phyloP scores from a whole-genome alignment of 2,113 vertebrate species.

The Brachirus orientalis region DNA sequence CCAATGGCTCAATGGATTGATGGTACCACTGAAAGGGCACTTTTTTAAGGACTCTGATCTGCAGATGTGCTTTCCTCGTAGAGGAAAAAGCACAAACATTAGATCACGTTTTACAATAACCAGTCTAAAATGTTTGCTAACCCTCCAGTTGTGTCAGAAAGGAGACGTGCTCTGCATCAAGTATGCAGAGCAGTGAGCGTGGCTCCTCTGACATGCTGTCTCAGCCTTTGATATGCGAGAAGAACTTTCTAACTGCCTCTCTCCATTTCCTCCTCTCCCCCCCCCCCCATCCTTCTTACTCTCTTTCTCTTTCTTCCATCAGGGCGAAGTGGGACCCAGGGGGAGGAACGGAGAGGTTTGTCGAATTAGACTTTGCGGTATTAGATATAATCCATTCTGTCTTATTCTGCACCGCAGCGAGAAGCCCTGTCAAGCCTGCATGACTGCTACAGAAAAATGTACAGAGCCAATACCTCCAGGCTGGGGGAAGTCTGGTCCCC shows the following conservation, averaged over 20 bases:
- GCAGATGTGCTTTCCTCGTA: too few relatives aligned
- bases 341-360: conserved; percentile 85
- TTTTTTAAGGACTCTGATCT: too few relatives aligned
- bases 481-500: conserved; percentile 52
- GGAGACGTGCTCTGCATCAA: conserved; percentile 33
- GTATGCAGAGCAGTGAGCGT: conserved; percentile 37
- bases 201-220: conserved; percentile 54
- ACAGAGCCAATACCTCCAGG: conserved; percentile 57
- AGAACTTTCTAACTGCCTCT: conserved; percentile 58
- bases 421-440: conserved; percentile 56
- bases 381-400: conserved; percentile 74
- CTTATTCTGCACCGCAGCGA: conserved; percentile 56
- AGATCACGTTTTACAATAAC: too few relatives aligned
- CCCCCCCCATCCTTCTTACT: conserved; percentile 24
- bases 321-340: conserved; percentile 80
- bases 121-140: conserved; percentile 49
- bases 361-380: conserved; percentile 71
- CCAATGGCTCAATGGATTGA: too few relatives aligned
- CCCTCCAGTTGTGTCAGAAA: conserved; percentile 24
- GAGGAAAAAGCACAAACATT: neutral
- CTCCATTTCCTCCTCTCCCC: conserved; percentile 32
- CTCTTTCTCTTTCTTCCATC: conserved; percentile 55
- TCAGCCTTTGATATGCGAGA: conserved; percentile 66
- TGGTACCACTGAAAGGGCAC: too few relatives aligned
- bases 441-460: conserved; percentile 48